These are phyloP conservation scores for Harmothoe impar DNA, from an alignment of 2,888 invertebrate species.

Conservation along the genomic window DNA sequence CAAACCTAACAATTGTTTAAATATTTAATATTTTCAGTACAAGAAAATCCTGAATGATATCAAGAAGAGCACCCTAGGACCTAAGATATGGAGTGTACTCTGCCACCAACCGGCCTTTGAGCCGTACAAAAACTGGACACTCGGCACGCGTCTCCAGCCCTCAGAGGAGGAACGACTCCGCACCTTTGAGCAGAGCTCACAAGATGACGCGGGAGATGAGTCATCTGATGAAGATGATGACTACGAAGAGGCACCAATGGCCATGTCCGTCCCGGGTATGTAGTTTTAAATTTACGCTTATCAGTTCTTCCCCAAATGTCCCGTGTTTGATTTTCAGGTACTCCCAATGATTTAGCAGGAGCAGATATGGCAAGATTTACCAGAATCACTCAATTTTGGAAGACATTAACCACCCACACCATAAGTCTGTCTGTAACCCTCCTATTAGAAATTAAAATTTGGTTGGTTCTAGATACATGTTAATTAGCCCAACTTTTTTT, in stretches of 20 bases:
- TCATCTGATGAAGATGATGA: not conserved
- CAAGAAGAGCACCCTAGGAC: not conserved
- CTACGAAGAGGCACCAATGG: not conserved
- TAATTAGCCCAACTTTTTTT: no score
- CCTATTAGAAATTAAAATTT: no score
- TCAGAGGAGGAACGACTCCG: constrained; percentile 26
- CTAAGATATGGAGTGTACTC: not conserved
- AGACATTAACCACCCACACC: no score
- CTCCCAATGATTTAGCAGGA: no score
- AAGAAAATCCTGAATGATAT: not conserved
- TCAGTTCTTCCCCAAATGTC: not conserved
- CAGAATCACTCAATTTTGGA: no score
- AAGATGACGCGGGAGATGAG: not conserved
- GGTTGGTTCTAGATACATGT: no score
- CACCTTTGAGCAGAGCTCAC: not conserved
- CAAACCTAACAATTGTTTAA: no score
- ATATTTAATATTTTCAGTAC: not conserved
- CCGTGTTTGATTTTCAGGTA: not conserved
- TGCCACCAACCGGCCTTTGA: not conserved
- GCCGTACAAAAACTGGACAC: constrained; percentile 6
- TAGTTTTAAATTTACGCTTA: not conserved
- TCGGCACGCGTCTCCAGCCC: not conserved
- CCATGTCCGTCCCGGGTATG: not conserved
- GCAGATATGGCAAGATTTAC: no score
- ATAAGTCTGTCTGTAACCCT: no score